Evolutionary conservation across 2,888 invertebrate species (phyloP), one percentile per base, ranked within the genome.

Genomic region (Ditula angustiorana): DNA sequence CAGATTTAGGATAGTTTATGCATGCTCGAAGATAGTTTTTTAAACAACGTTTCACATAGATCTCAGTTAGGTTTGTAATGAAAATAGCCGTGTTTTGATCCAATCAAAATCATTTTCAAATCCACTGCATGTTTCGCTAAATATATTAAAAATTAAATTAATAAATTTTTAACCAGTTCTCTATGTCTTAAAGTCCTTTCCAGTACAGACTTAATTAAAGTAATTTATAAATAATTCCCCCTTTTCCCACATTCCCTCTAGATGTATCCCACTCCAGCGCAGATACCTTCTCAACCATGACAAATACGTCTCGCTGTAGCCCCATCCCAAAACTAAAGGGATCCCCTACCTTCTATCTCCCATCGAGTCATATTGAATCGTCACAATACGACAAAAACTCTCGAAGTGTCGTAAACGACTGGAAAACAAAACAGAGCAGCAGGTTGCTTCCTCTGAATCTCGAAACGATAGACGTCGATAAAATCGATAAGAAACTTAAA

Each of bases 211-310:
- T 7, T 16, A 1, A 7, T n/a, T 37, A 16, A n/a, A 37, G 5
- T 37, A 5, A 16, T 2, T 19, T 19, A 16, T 41, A 1, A 19
- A 2, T 19, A 19, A 41, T 19, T 16, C 5, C 41, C 2, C n/a
- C n/a, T 37, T 13, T 16, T 13, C 5, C 4, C 35, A 13, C 16
- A n/a, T 19, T n/a, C 70, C 53, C 70, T 61, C 52, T 73, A 86
- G 86, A 79, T 75, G 67, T 77, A 13, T 76, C 80, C 26, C 55
- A 69, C 10, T 67, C 73, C 28, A 78, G 69, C 67, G 19, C 57
- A n/a, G 70, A 62, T 55, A 68, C 74, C 2, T 71, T 74, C 10
- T 67, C 66, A 24, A 64, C 69, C 46, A 5, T 70, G 19, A 72
- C 73, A 28, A 75, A 72, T n/a, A 35, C 33, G 1, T 71, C 47